Conservation (phyloP, 2,113 vertebrate genomes). For the Podarcis cretensis region DNA sequence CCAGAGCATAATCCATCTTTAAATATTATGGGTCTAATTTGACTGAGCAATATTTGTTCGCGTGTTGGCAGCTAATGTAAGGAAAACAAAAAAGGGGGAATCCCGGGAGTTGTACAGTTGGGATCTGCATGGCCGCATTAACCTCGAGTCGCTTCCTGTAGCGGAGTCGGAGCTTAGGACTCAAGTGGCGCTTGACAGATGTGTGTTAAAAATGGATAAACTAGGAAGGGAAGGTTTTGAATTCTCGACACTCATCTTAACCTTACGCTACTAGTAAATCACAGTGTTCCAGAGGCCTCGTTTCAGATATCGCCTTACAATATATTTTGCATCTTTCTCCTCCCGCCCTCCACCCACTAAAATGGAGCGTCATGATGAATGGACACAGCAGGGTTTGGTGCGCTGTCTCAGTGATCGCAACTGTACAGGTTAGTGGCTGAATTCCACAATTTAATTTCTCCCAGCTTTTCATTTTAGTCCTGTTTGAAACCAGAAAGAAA, state of each 20-base stretch:
- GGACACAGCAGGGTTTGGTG: no score
- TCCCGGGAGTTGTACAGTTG: background rate
- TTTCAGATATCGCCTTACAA: background rate
- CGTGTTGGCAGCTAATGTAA: conserved; percentile 38
- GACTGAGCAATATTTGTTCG: conserved; percentile 61
- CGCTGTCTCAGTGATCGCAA: background rate
- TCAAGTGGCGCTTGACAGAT: conserved; percentile 18
- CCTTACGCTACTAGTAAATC: background rate
- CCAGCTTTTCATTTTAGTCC: background rate
- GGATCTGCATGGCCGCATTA: conserved; percentile 6
- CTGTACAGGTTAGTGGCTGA: background rate
- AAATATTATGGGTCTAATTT: conserved; percentile 70
- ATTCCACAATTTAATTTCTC: background rate
- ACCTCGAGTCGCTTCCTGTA: conserved; percentile 34
- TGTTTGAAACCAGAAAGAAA: background rate
- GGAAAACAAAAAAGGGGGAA: background rate
- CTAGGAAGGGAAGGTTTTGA: background rate
- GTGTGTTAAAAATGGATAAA: conserved; percentile 13
- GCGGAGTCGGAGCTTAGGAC: conserved; percentile 16
- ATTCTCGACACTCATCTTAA: background rate
- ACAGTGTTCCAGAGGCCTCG: background rate
- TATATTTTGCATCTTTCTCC: background rate
- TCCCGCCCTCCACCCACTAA: background rate
- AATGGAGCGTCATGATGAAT: background rate
- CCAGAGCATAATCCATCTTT: conserved; percentile 62